Percentiles rank a stretch among this genome's conserved stretches.
These are phyloP conservation scores for Napeogenes sylphis DNA, from an alignment of 2,888 invertebrate species.

Conservation along the genomic window DNA sequence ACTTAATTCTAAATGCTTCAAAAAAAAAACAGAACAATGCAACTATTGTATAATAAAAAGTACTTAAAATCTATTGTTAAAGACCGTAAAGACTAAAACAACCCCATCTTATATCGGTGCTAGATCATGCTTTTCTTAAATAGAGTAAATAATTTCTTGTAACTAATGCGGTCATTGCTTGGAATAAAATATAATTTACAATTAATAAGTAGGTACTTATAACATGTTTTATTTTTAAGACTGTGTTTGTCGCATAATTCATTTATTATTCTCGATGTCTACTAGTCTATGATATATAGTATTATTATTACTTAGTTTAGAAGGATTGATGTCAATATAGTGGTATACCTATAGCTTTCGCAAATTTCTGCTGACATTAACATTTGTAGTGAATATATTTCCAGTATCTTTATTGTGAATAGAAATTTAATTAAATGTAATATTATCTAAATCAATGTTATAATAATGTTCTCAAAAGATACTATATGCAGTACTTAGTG, in stretches of 20 bases:
- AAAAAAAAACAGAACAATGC: too few species aligned
- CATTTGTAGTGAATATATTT: neutral
- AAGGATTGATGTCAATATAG: neutral
- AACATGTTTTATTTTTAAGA: slow-evolving; percentile 3
- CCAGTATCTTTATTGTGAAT: neutral
- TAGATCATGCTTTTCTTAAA: too few species aligned
- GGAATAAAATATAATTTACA: too few species aligned
- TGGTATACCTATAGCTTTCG: neutral
- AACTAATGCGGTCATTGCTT: too few species aligned
- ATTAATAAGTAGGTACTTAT: neutral
- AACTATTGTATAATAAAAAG: too few species aligned
- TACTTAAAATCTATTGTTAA: too few species aligned
- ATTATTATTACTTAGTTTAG: neutral
- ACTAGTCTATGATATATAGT: slow-evolving; percentile 1
- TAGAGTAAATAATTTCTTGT: too few species aligned
- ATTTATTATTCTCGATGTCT: slow-evolving; percentile 4
- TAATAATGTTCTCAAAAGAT: too few species aligned
- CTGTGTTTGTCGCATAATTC: neutral
- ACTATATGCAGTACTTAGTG: slow-evolving; percentile 2
- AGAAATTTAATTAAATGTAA: neutral
- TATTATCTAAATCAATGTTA: too few species aligned
- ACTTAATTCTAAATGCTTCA: too few species aligned
- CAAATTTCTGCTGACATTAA: slow-evolving; percentile 2
- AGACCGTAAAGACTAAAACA: too few species aligned
- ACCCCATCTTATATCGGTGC: too few species aligned